Evolutionary conservation across 2,113 vertebrate genomes (phyloP), one percentile per base, ranked within the genome.

Genomic region (Nesospiza acunhae): DNA sequence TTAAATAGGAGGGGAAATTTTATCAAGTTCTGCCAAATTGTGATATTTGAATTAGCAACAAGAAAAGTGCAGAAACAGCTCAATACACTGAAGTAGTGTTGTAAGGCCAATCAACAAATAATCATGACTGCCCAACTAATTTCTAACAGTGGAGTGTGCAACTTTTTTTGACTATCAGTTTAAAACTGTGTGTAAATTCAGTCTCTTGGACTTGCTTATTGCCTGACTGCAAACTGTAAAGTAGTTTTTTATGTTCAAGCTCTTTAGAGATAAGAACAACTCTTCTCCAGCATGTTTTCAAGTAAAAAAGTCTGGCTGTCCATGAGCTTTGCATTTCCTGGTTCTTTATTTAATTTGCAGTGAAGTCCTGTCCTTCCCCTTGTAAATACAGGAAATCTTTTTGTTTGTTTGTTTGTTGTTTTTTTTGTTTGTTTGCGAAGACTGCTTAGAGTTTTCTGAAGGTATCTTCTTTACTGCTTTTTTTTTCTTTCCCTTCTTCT

Each of bases 131-230:
- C 16, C 23, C 18, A 69, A 7, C 19, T 66, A 31, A 37, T 58
- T 23, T 20, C 9, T 42, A 64, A 28, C 9, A 66, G 4, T 11
- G 15, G 18, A 72, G 6, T 2, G 0, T 50, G 3, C 2, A 76
- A 26, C 1, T 2, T 21, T 60, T 90, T 64, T 27, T 10, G 19
- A 37, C 12, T 44, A n/a, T 22, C 6, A 26, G 1, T 68, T 82
- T 79, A 60, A 7, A 59, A 14, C 10, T 15, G 10, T 24, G 3
- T 66, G 11, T 73, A 80, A 64, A 15, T 64, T 88, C 21, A 62
- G 11, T 37, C 7, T 80, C 19, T 66, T 9, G 53, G 35, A 11
- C 10, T 73, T 80, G 17, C 5, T 13, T 67, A 16, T 67, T 66
- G 9, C 17, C 52, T 63, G 37, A 63, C 11, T 46, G 69, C 9